Evolutionary conservation across 1,140 invertebrate genomes (phyloP).

Genomic region (Musca vetustissima): DNA sequence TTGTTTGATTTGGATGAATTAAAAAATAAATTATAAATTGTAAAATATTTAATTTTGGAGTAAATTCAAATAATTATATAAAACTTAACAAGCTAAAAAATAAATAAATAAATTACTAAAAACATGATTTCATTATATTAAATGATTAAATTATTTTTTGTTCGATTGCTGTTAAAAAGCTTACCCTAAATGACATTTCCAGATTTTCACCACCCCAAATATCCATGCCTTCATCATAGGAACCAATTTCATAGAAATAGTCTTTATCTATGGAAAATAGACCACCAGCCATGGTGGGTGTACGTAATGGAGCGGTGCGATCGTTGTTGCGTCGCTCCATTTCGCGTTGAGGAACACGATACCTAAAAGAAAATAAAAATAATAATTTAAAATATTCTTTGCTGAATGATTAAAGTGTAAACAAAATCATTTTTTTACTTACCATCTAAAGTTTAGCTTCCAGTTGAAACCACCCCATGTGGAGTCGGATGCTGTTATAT

Average conservation of each 20-base stretch:
- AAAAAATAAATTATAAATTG: slow-evolving; percentile 27
- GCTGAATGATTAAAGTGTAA: no score
- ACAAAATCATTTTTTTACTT: no score
- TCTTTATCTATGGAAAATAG: slow-evolving; percentile 95
- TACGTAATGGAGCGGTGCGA: slow-evolving; percentile 84
- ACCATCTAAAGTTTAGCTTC: slow-evolving; percentile 98
- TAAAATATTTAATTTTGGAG: no score
- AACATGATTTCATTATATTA: no score
- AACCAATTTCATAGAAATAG: slow-evolving; percentile 96
- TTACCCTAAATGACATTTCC: slow-evolving; percentile 98
- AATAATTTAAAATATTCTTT: slow-evolving; percentile 6
- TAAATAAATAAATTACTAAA: slow-evolving; percentile 7
- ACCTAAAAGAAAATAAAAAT: slow-evolving; percentile 64
- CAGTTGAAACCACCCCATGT: slow-evolving; percentile 98
- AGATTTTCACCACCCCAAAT: slow-evolving; percentile 99
- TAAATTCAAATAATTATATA: neutral
- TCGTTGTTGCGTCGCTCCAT: slow-evolving; percentile 88
- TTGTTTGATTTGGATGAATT: slow-evolving; percentile 29
- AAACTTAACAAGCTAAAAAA: neutral
- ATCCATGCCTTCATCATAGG: slow-evolving; percentile 99
- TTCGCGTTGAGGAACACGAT: slow-evolving; percentile 92
- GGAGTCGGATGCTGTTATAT: slow-evolving; percentile 90
- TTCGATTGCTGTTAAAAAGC: slow-evolving; percentile 28
- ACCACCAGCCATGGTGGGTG: slow-evolving; percentile 99
- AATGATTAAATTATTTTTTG: neutral